phyloP scores from a whole-genome alignment of 2,888 invertebrate species.

The Melolontha melolontha region DNA sequence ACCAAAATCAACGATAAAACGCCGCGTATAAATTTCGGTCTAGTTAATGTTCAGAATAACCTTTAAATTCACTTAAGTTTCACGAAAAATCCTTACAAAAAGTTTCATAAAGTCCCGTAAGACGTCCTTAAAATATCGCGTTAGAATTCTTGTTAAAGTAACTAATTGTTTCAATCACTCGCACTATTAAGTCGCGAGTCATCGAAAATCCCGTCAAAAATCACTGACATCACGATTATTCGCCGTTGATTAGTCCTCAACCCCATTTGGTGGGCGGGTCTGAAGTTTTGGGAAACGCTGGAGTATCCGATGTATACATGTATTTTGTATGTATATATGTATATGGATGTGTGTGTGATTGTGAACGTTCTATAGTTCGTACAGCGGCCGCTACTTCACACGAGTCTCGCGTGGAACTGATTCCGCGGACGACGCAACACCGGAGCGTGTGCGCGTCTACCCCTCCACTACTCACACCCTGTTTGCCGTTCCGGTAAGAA shows the following conservation, averaged over 20 bases:
- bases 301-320: constrained; percentile 39
- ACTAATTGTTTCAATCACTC: too few species aligned
- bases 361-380: constrained; percentile 38
- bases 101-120: too few species aligned
- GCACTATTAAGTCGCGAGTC: neutral
- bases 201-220: neutral
- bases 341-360: constrained; percentile 4
- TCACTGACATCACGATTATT: constrained; percentile 38
- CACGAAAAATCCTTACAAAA: too few species aligned
- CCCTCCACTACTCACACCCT: constrained; percentile 47
- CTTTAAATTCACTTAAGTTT: too few species aligned
- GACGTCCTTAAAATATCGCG: too few species aligned
- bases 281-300: constrained; percentile 50
- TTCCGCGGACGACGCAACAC: constrained; percentile 54
- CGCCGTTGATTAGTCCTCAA: constrained; percentile 41
- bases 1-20: too few species aligned
- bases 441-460: constrained; percentile 59
- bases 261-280: constrained; percentile 56
- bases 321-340: neutral
- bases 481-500: constrained; percentile 20
- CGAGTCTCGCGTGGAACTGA: constrained; percentile 60
- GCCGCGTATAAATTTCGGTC: too few species aligned
- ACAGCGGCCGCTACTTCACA: constrained; percentile 43
- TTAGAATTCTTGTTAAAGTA: too few species aligned
- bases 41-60: too few species aligned